Evolutionary conservation across 2,797 vertebrate genomes (phyloP).

Genomic region (Sparidentex hasta): DNA sequence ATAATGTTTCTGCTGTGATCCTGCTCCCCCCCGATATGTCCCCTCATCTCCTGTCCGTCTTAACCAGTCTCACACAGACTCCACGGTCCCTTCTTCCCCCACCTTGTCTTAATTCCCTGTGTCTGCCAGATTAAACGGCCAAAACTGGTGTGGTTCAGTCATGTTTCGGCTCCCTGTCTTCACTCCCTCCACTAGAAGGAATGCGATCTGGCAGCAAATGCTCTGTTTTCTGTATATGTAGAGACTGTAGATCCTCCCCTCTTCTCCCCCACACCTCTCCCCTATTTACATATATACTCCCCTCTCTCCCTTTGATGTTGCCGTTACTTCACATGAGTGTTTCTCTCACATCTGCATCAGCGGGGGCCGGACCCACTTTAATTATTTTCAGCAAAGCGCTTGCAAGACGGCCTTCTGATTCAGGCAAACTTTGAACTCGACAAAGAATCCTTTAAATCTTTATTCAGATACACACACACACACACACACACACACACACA

Average conservation of each 20-base stretch:
- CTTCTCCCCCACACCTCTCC: conserved; percentile 49
- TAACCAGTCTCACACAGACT: conserved; percentile 90
- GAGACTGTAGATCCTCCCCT: conserved; percentile 70
- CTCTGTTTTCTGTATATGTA: conserved; percentile 91
- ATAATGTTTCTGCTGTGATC: conserved; percentile 90
- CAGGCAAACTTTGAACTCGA: conserved; percentile 34
- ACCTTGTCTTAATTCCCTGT: conserved; percentile 91
- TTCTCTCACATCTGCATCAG: conserved; percentile 76
- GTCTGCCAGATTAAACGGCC: conserved; percentile 96
- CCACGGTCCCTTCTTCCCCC: conserved; percentile 84
- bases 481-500: no score
- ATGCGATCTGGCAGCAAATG: conserved; percentile 89
- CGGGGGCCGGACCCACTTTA: conserved; percentile 37
- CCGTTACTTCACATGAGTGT: conserved; percentile 97
- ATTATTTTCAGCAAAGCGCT: conserved; percentile 40
- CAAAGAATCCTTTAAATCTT: conserved; percentile 33
- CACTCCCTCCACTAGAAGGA: conserved; percentile 91
- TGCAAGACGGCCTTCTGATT: conserved; percentile 32
- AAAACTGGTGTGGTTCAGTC: conserved; percentile 89
- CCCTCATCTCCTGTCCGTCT: conserved; percentile 94
- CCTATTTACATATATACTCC: conserved; percentile 82
- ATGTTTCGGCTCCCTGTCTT: conserved; percentile 88
- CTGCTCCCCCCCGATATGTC: conserved; percentile 83
- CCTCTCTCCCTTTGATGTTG: conserved; percentile 86
- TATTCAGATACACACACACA: neutral